These are phyloP conservation scores for Beris morrisii DNA, from an alignment of 2,888 invertebrate species.

Conservation along the genomic window DNA sequence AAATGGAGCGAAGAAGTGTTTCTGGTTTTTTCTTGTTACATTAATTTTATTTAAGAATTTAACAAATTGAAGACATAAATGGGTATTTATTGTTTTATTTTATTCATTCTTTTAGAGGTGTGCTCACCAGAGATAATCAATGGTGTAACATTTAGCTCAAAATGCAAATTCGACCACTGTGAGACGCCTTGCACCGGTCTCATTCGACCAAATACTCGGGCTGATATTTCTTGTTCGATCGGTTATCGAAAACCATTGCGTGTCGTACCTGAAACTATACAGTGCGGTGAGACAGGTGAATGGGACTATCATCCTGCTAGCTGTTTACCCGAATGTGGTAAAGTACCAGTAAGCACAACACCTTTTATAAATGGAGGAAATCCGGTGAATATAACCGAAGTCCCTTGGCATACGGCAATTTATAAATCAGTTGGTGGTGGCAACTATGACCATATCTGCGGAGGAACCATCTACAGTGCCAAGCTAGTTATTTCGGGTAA, in stretches of 20 bases:
- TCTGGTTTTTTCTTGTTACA: too few species aligned
- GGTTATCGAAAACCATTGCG: slow-evolving; percentile 34
- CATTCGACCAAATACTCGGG: slow-evolving; percentile 39
- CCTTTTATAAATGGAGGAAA: too few species aligned
- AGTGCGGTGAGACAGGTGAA: slow-evolving; percentile 43
- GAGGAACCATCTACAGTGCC: too few species aligned
- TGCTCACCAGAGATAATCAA: too few species aligned
- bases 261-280: not conserved
- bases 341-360: slow-evolving; percentile 14
- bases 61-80: too few species aligned
- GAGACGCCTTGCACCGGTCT: slow-evolving; percentile 36
- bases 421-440: slow-evolving; percentile 29
- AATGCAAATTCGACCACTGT: slow-evolving; percentile 34
- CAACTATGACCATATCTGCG: too few species aligned
- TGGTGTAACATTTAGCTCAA: not conserved
- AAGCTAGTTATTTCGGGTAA: too few species aligned
- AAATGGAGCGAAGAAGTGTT: too few species aligned
- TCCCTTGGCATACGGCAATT: slow-evolving; percentile 49
- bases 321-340: slow-evolving; percentile 47
- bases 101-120: too few species aligned
- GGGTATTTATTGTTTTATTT: too few species aligned
- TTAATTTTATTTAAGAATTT: too few species aligned
- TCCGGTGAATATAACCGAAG: slow-evolving; percentile 35
- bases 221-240: slow-evolving; percentile 37
- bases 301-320: slow-evolving; percentile 41